Base-by-base conservation (phyloP, 2,797 vertebrate species). In the Hippoglossus hippoglossus region DNA sequence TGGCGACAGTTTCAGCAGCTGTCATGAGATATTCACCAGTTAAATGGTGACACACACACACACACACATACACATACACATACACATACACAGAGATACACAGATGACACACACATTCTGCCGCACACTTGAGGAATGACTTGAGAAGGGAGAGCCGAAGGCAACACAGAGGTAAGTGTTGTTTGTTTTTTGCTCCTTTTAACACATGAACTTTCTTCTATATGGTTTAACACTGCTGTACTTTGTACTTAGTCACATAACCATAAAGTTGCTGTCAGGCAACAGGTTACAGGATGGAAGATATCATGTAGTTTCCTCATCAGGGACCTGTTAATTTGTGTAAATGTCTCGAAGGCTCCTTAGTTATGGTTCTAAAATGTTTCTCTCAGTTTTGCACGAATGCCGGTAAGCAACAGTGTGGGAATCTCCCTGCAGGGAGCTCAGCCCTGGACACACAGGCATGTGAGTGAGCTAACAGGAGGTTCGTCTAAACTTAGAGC, bases 401-500 rank as follows among this genome's bases (percentile, higher is more conserved):
- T 77, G 63, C 57, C 6, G 24, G 73, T 56, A 36, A 86, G 73
- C 39, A 79, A 59, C 59, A 54, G 59, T 75, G 73, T 78, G 88
- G 88, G 86, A 89, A 86, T 92, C 85, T 90, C 86, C 87, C 83
- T 83, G 84, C 85, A 79, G 86, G 84, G 81, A 71, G 46, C 44
- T 84, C 67, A 83, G 69, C 67, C 77, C 79, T 34, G 67, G 73
- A 87, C 90, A 65, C 77, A 69, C 80, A 84, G 83, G 74, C 91
- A 89, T 90, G 81, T 54, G 73, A 87, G 86, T 78, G 80, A 87
- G 77, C 82, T 75, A 84, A 86, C 84, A 36, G 77, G 81, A 87
- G 85, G 84, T 79, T 78, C 85, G 84, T 91, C 94, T 95, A 95
- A 94, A 94, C 88, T 94, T 95, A 94, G 94, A 90, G 84, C 67